Conservation (phyloP, 2,797 vertebrate species). For the Ctenosaura bakeri region DNA sequence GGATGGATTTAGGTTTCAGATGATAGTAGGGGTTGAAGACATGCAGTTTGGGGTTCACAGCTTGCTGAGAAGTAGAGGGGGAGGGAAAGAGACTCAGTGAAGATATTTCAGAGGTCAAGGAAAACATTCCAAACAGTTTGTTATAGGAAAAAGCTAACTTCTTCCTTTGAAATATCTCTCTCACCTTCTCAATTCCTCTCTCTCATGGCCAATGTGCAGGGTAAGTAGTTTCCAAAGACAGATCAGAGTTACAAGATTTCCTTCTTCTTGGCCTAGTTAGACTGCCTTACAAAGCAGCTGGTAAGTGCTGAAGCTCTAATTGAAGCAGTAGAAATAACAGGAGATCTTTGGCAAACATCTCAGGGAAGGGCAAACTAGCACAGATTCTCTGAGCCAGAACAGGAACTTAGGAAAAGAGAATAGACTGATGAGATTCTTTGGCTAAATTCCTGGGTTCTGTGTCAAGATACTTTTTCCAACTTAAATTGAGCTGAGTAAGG, state of each 20-base stretch:
- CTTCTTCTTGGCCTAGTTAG: background rate
- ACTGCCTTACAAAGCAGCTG: background rate
- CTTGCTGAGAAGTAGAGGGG: too few species aligned
- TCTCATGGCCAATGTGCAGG: too few species aligned
- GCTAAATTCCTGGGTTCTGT: background rate
- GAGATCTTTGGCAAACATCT: background rate
- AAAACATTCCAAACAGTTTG: too few species aligned
- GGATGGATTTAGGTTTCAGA: too few species aligned
- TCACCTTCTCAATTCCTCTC: too few species aligned
- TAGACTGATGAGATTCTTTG: background rate
- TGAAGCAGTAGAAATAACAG: background rate
- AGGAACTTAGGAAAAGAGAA: background rate
- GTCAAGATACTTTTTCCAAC: background rate
- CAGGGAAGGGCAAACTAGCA: background rate
- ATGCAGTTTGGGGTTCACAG: too few species aligned
- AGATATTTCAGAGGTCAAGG: too few species aligned
- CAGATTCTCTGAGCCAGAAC: background rate
- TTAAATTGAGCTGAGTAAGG: background rate
- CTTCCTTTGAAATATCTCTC: too few species aligned
- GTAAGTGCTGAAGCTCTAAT: background rate
- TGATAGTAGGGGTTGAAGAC: too few species aligned
- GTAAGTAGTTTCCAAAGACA: too few species aligned
- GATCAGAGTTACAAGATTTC: background rate
- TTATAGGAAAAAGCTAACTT: too few species aligned
- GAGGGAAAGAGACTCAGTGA: too few species aligned